Evolutionary conservation across 1,140 invertebrate genomes (phyloP).

Genomic region (Atta cephalotes): DNA sequence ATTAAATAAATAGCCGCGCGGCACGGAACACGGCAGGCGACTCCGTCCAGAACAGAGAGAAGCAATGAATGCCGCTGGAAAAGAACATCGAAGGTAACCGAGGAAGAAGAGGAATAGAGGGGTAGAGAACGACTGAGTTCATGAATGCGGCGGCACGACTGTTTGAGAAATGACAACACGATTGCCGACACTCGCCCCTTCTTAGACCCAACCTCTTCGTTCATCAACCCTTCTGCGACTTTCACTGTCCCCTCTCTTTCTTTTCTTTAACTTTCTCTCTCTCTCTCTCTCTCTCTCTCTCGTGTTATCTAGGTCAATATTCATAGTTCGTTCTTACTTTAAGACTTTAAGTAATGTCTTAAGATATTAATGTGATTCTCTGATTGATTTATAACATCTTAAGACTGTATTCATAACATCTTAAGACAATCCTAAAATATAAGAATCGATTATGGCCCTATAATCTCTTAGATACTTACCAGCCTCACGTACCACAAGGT

Average conservation of each 20-base stretch:
- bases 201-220: neutral
- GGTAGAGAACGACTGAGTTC: constrained; percentile 45
- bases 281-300: neutral
- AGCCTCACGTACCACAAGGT: constrained; percentile 68
- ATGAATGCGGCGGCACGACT: constrained; percentile 69
- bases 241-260: neutral
- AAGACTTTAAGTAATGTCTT: too few species aligned
- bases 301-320: neutral
- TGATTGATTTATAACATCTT: too few species aligned
- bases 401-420: too few species aligned
- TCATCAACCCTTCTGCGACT: constrained; percentile 18
- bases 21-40: constrained; percentile 63
- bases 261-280: constrained; percentile 15
- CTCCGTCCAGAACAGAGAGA: constrained; percentile 19
- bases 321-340: too few species aligned
- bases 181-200: constrained; percentile 66
- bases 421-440: too few species aligned
- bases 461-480: constrained; percentile 27
- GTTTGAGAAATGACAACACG: constrained; percentile 80
- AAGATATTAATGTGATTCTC: too few species aligned
- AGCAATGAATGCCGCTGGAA: neutral
- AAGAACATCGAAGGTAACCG: constrained; percentile 8
- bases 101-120: neutral
- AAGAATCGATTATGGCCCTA: too few species aligned
- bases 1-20: constrained; percentile 78